Percentiles rank a stretch among this genome's conserved stretches.
Evolutionary conservation across 2,113 vertebrate species (phyloP).

Genomic region (Stercorarius parasiticus): DNA sequence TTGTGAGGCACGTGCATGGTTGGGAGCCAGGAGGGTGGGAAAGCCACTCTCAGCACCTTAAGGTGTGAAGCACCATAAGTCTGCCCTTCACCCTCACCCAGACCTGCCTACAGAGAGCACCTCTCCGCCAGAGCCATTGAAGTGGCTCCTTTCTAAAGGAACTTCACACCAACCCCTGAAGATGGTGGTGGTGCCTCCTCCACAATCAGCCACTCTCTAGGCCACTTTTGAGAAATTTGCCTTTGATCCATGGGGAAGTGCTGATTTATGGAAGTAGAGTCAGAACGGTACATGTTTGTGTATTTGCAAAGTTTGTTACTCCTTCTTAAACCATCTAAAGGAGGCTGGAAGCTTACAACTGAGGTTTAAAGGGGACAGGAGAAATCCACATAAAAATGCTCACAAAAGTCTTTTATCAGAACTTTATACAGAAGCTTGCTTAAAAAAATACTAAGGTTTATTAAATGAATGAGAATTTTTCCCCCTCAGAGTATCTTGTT

Average conservation of each 20-base stretch:
- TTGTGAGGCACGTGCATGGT: neutral
- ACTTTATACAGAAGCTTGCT: neutral
- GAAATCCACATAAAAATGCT: neutral
- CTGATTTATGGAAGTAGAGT: neutral
- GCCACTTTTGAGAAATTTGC: neutral
- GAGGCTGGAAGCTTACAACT: neutral
- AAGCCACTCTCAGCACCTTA: neutral
- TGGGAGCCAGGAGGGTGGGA: neutral
- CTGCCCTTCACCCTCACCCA: neutral
- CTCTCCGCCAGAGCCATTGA: neutral
- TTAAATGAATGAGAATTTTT: neutral
- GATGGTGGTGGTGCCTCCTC: neutral
- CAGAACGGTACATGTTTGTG: neutral
- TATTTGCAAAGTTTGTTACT: neutral
- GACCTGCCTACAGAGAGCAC: neutral
- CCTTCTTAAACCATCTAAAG: neutral
- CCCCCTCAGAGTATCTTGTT: neutral
- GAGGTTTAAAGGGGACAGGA: neutral
- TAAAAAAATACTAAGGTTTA: neutral
- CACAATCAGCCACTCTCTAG: neutral
- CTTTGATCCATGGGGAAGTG: neutral
- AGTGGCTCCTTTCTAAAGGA: neutral
- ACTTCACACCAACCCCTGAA: accelerated
- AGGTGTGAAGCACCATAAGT: neutral
- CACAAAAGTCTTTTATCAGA: neutral